phyloP scores from a whole-genome alignment of 2,888 invertebrate genomes.

The Eilema sororculum region DNA sequence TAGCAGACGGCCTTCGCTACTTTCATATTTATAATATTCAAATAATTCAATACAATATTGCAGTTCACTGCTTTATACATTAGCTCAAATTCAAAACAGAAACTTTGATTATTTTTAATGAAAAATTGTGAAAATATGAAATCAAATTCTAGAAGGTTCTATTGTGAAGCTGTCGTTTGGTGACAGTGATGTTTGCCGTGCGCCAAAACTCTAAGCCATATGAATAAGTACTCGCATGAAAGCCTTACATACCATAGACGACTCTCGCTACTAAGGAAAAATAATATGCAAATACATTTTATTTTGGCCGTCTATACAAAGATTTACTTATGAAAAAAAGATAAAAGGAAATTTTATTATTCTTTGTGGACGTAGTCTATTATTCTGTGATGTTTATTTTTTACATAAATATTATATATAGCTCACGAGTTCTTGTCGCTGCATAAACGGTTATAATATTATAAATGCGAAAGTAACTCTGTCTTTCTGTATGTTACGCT shows the following conservation, averaged over 20 bases:
- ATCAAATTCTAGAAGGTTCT: neutral
- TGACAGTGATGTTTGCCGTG: conserved; percentile 8
- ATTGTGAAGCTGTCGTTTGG: neutral
- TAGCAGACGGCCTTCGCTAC: neutral
- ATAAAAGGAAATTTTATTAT: conserved; percentile 9
- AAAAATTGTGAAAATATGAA: neutral
- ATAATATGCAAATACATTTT: conserved; percentile 17
- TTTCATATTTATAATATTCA: neutral
- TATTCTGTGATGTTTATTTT: neutral
- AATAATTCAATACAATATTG: no score
- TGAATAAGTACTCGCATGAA: conserved; percentile 7
- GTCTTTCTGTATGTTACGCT: no score
- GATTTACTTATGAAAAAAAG: conserved; percentile 11
- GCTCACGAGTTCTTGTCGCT: no score
- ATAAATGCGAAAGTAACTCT: no score
- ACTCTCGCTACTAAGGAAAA: conserved; percentile 11
- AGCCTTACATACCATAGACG: neutral
- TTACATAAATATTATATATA: no score
- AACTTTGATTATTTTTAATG: neutral
- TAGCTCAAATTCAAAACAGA: no score
- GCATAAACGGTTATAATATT: no score
- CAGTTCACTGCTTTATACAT: no score
- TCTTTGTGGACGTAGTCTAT: conserved; percentile 1
- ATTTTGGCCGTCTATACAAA: conserved; percentile 8
- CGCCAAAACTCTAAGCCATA: conserved; percentile 2